Evolutionary conservation across 2,797 vertebrate genomes (phyloP).

Genomic region (Phataginus tricuspis): DNA sequence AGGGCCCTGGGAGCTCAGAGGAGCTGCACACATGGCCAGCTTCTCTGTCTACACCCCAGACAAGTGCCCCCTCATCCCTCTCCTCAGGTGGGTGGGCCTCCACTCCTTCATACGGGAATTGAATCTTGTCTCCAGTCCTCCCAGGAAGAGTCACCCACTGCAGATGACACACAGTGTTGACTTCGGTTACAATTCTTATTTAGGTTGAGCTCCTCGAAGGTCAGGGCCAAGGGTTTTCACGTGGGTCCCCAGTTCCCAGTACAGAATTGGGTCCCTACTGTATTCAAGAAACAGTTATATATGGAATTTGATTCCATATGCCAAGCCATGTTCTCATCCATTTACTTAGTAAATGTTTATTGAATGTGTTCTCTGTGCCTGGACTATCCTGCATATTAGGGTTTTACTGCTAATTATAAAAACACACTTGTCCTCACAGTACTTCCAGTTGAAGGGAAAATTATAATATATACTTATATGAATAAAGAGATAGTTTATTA

Average conservation of each 20-base stretch:
- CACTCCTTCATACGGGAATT: rapidly evolving
- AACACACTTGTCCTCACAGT: background rate
- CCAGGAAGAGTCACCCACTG: too few species aligned
- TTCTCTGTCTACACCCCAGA: background rate
- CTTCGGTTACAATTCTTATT: background rate
- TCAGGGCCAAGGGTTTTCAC: background rate
- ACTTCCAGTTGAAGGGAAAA: background rate
- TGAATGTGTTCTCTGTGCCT: background rate
- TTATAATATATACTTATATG: too few species aligned
- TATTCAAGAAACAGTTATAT: background rate
- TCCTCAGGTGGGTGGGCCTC: too few species aligned
- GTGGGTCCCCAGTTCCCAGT: background rate
- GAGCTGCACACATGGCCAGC: rapidly evolving
- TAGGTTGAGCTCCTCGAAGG: background rate
- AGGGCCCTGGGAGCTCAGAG: rapidly evolving
- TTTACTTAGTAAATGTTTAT: background rate
- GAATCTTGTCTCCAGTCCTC: too few species aligned
- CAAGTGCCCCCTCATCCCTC: rapidly evolving
- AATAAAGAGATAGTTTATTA: background rate
- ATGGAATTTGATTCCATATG: background rate
- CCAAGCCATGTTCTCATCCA: background rate
- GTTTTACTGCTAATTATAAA: background rate
- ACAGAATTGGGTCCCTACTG: background rate
- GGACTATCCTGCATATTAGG: background rate
- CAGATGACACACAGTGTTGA: rapidly evolving